These are phyloP conservation scores for Scaptomyza reducta DNA, from an alignment of 2,888 invertebrate genomes.

Conservation along the genomic window DNA sequence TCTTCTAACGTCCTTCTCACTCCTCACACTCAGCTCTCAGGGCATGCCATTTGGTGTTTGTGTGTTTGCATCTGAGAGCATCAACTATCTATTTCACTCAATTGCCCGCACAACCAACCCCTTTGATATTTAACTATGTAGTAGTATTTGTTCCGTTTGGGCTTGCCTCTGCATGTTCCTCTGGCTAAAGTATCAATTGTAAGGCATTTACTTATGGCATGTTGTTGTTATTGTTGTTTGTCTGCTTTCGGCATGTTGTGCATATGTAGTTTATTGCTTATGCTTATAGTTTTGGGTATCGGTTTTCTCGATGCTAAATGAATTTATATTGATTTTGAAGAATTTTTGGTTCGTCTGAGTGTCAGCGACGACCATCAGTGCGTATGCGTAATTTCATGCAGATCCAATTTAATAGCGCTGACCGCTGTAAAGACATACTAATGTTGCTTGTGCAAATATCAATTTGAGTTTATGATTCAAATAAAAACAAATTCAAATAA, in stretches of 20 bases:
- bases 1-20: slow-evolving; percentile 7
- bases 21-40: background rate
- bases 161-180: slow-evolving; percentile 34
- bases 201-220: slow-evolving; percentile 70
- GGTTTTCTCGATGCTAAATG: slow-evolving; percentile 55
- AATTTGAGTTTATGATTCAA: background rate
- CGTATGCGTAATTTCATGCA: slow-evolving; percentile 49
- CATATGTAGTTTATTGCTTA: slow-evolving; percentile 54
- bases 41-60: slow-evolving; percentile 31
- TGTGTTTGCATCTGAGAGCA: slow-evolving; percentile 35
- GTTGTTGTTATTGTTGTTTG: slow-evolving; percentile 35
- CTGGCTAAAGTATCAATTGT: slow-evolving; percentile 70
- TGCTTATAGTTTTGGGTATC: slow-evolving; percentile 61
- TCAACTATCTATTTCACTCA: slow-evolving; percentile 51
- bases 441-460: slow-evolving; percentile 5
- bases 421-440: background rate
- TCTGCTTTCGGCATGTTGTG: slow-evolving; percentile 46
- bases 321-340: slow-evolving; percentile 75
- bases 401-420: slow-evolving; percentile 36
- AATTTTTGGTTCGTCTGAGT: slow-evolving; percentile 26
- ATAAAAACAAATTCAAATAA: slow-evolving; percentile 10
- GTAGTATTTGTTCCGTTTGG: slow-evolving; percentile 60
- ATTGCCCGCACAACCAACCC: background rate
- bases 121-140: slow-evolving; percentile 51
- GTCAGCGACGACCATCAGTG: background rate